Evolutionary conservation across 2,797 vertebrate genomes (phyloP).

Genomic region (Pachyuromys duprasi): DNA sequence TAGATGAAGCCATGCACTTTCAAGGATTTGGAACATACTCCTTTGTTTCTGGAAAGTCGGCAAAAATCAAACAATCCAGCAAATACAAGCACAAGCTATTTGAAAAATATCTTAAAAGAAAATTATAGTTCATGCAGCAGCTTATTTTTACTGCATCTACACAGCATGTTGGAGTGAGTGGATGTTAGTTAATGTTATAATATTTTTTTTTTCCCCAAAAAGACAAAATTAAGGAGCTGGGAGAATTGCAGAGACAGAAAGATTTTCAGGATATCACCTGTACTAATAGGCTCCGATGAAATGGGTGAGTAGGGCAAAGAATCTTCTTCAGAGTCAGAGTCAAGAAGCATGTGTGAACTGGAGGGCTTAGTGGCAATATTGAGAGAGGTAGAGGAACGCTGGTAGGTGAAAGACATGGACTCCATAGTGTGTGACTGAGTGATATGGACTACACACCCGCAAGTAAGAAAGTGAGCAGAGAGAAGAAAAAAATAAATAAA

Average conservation of each 20-base stretch:
- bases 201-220: conserved; percentile 53
- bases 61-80: conserved; percentile 35
- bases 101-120: conserved; percentile 34
- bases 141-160: conserved; percentile 34
- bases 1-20: conserved; percentile 6
- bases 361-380: conserved; percentile 95
- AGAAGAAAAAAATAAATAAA: conserved; percentile 72
- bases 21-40: background rate
- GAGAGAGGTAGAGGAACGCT: conserved; percentile 96
- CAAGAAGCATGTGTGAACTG: conserved; percentile 88
- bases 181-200: conserved; percentile 78
- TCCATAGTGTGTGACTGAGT: conserved; percentile 96
- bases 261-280: conserved; percentile 93
- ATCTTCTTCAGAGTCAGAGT: conserved; percentile 93
- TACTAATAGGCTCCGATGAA: conserved; percentile 89
- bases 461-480: conserved; percentile 82
- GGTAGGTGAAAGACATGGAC: conserved; percentile 98
- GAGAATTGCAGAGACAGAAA: conserved; percentile 50
- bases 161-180: conserved; percentile 66
- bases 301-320: conserved; percentile 88
- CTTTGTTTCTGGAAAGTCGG: background rate
- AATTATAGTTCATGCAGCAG: conserved; percentile 81
- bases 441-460: conserved; percentile 92
- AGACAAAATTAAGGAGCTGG: conserved; percentile 63
- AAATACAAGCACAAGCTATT: background rate